Base-by-base conservation (phyloP, 2,797 vertebrate genomes). In the Danionella dracula region DNA sequence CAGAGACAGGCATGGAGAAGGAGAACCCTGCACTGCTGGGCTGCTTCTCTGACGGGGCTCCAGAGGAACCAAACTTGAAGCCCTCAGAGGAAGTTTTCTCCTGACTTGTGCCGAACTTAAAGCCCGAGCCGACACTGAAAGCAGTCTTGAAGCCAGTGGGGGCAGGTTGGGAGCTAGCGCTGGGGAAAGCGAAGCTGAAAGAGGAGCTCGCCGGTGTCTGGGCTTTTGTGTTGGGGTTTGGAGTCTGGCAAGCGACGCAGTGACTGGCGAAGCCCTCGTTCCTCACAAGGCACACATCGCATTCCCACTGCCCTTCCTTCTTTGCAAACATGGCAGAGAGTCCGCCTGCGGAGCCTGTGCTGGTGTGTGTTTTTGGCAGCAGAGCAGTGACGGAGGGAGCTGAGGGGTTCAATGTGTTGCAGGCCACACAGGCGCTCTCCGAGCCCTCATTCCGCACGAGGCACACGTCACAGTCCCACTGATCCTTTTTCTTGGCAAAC, bases 391-490 rank as follows among this genome's bases (percentile, higher is more conserved):
- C n/a, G n/a, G n/a, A n/a, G n/a, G n/a, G n/a, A n/a, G n/a, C n/a
- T n/a, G n/a, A n/a, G n/a, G n/a, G n/a, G 5, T 27, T 27, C 6
- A 6, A 3, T 27, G 40, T 1, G 19, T 20, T 31, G 41, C 56
- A 59, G 20, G 41, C 20, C 32, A 59, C 16, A n/a, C 89, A 88
- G 16, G 70, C 76, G 35, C 70, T 73, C 11, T 46, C 68, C 34
- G 83, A 60, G 13, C 83, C 72, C 42, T 91, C 85, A 59, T 93
- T 92, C 67, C 85, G 90, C 66, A 93, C 83, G 4, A 89, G 29
- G 78, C 97, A 99, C 20, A 8, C 11, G 41, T 61, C 83, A 78
- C 95, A 98, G 74, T 97, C 91, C 96, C 96, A 98, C 2, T 94
- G 86, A 20, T 90, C 91, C 13, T 75, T 73, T 23, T 76, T 79